Conservation (phyloP, 1,140 invertebrate species). For the Zaprionus inermis region DNA sequence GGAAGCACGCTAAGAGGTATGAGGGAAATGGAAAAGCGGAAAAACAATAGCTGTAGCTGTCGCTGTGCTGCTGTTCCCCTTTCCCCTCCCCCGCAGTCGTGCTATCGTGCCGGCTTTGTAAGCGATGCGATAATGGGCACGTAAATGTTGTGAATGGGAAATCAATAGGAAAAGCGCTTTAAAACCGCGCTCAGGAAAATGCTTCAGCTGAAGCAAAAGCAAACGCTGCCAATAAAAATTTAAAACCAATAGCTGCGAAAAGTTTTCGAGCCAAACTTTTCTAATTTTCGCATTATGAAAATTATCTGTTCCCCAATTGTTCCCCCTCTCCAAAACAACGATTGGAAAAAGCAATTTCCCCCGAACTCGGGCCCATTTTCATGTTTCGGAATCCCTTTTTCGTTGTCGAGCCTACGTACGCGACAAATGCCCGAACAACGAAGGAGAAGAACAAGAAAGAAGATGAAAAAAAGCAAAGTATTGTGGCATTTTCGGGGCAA, state of each 20-base stretch:
- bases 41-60: conserved; percentile 51
- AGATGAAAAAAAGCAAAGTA: conserved; percentile 28
- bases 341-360: conserved; percentile 61
- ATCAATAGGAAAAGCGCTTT: conserved; percentile 66
- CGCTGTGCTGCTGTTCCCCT: not conserved
- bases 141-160: conserved; percentile 68
- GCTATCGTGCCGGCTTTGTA: conserved; percentile 47
- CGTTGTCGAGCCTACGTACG: conserved; percentile 20
- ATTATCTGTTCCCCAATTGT: conserved; percentile 51
- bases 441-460: conserved; percentile 15
- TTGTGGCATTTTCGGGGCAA: conserved; percentile 34
- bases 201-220: not conserved
- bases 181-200: conserved; percentile 11
- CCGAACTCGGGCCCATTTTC: conserved; percentile 19
- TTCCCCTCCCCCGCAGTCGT: conserved; percentile 6
- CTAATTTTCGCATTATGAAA: conserved; percentile 81
- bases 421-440: conserved; percentile 27
- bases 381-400: not conserved
- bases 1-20: conserved; percentile 10
- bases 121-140: conserved; percentile 68
- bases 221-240: conserved; percentile 47
- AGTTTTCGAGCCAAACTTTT: conserved; percentile 65
- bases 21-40: conserved; percentile 27
- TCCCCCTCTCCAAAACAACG: not conserved
- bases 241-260: conserved; percentile 46